Evolutionary conservation across 2,113 vertebrate species (phyloP).

Genomic region (Poecilia latipinna): DNA sequence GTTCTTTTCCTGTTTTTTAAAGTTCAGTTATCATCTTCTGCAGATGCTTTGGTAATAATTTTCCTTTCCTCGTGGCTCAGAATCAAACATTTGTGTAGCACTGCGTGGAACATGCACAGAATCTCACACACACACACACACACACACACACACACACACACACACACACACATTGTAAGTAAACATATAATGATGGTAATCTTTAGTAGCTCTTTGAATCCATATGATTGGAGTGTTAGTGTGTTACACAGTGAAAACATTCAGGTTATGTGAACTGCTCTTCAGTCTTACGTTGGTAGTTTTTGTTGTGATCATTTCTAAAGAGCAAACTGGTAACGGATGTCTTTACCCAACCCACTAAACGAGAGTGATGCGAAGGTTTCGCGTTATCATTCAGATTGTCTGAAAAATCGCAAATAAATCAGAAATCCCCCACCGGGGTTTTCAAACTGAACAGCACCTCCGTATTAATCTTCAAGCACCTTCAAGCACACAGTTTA

Average conservation of each 20-base stretch:
- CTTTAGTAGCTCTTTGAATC: background rate
- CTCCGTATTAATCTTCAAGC: conserved; percentile 45
- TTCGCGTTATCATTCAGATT: background rate
- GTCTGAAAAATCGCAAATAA: background rate
- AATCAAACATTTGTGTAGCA: background rate
- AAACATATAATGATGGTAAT: background rate
- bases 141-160: no score
- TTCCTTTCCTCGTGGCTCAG: background rate
- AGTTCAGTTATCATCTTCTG: background rate
- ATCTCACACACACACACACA: background rate
- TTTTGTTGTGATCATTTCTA: background rate
- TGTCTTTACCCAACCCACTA: no score
- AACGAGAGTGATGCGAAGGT: no score
- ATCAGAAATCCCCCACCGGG: background rate
- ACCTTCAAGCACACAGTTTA: conserved; percentile 42
- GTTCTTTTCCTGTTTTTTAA: background rate
- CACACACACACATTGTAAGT: background rate
- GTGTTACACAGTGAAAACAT: background rate
- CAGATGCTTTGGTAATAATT: background rate
- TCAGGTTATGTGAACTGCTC: background rate
- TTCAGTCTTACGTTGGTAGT: background rate
- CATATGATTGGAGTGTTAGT: background rate
- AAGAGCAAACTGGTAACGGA: background rate
- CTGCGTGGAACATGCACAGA: background rate
- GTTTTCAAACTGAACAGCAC: background rate